phyloP scores from a whole-genome alignment of 2,797 vertebrate species.

The Meda fulgida region DNA sequence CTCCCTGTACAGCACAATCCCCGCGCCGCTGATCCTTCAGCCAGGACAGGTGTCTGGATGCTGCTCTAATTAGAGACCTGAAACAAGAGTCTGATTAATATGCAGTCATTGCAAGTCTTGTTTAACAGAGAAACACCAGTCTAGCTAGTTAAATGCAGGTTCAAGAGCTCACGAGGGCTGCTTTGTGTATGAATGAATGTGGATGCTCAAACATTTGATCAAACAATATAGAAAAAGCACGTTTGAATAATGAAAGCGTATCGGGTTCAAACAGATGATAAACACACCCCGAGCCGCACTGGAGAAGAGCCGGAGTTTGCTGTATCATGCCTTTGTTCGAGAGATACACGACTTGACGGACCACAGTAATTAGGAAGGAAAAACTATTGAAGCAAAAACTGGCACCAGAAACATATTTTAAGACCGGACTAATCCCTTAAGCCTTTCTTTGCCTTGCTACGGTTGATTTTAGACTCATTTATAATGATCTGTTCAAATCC shows the following conservation, averaged over 20 bases:
- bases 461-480: slow-evolving; percentile 50
- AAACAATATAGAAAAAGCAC: neutral
- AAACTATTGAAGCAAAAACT: slow-evolving; percentile 37
- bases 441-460: slow-evolving; percentile 39
- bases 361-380: slow-evolving; percentile 37
- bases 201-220: neutral
- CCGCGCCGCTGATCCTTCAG: slow-evolving; percentile 19
- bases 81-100: slow-evolving; percentile 51
- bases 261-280: neutral
- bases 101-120: slow-evolving; percentile 34
- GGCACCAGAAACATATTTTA: slow-evolving; percentile 17
- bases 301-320: neutral
- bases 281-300: neutral
- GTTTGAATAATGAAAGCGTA: neutral
- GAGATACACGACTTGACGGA: neutral
- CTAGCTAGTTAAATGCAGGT: slow-evolving; percentile 25
- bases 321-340: neutral
- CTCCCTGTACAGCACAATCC: slow-evolving; percentile 33
- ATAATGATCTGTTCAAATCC: slow-evolving; percentile 48
- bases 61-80: slow-evolving; percentile 44
- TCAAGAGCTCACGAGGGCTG: slow-evolving; percentile 10
- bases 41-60: slow-evolving; percentile 45
- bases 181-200: neutral
- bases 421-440: slow-evolving; percentile 43
- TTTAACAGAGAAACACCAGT: slow-evolving; percentile 16